Conservation (phyloP, 2,888 invertebrate genomes). For the Eristalis pertinax region DNA sequence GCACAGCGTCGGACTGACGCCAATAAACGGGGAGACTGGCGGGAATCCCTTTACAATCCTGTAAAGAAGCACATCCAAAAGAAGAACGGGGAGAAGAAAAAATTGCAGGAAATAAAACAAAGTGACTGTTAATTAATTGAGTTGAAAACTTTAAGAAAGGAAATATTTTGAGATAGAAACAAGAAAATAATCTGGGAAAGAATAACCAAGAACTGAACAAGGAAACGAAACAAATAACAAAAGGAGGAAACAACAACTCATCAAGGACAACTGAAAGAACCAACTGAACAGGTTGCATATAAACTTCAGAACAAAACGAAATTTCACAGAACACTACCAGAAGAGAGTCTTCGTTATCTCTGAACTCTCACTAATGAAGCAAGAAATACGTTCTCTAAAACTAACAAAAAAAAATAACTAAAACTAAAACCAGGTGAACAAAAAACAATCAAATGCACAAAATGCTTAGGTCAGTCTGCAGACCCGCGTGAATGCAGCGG, state of each 20-base stretch:
- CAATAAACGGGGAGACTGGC: conserved; percentile 98
- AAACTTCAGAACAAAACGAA: conserved; percentile 39
- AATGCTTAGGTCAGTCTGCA: conserved; percentile 28
- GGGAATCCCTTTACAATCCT: conserved; percentile 98
- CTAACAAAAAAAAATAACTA: background rate
- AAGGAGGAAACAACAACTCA: background rate
- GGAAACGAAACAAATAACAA: background rate
- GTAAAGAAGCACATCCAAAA: conserved; percentile 77
- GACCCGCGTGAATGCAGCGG: conserved; percentile 36
- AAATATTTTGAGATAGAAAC: conserved; percentile 39
- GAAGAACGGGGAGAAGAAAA: conserved; percentile 7
- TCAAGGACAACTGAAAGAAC: conserved; percentile 21
- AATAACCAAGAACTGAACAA: conserved; percentile 34
- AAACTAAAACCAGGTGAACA: background rate
- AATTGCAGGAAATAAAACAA: background rate
- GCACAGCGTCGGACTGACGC: conserved; percentile 98
- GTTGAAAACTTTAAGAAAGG: conserved; percentile 28
- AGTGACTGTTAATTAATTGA: conserved; percentile 19
- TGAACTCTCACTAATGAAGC: conserved; percentile 46
- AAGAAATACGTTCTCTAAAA: conserved; percentile 17
- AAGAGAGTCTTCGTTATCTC: conserved; percentile 1
- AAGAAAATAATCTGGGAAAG: conserved; percentile 13
- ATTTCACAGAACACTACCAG: conserved; percentile 17
- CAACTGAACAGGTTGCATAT: conserved; percentile 48
- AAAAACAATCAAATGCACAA: conserved; percentile 7